These are phyloP conservation scores for Drymonia ruficornis DNA, from an alignment of 2,888 invertebrate species.

Conservation along the genomic window DNA sequence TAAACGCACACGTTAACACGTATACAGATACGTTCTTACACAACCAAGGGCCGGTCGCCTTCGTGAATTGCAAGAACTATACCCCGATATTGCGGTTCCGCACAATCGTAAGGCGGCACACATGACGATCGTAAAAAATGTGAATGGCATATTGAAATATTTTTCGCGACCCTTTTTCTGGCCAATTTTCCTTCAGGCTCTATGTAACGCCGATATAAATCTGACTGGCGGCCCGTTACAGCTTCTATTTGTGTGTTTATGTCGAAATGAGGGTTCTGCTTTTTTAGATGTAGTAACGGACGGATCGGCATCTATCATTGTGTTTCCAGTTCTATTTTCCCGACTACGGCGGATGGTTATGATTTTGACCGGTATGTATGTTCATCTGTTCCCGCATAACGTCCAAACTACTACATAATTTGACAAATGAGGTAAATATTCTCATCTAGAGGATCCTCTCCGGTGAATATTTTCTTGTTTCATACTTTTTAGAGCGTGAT, in stretches of 20 bases:
- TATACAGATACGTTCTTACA: too few relatives aligned
- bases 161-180: constrained; percentile 72
- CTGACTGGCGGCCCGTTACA: constrained; percentile 60
- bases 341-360: too few relatives aligned
- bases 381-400: too few relatives aligned
- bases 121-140: constrained; percentile 80
- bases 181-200: constrained; percentile 70
- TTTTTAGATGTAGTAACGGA: constrained; percentile 21
- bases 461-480: too few relatives aligned
- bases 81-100: constrained; percentile 70
- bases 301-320: background rate
- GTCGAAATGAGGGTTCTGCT: constrained; percentile 30
- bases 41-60: too few relatives aligned
- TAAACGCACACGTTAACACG: too few relatives aligned
- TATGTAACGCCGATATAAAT: constrained; percentile 71
- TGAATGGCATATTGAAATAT: constrained; percentile 82
- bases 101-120: constrained; percentile 71
- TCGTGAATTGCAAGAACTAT: too few relatives aligned
- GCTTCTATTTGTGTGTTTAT: constrained; percentile 55
- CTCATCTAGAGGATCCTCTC: too few relatives aligned
- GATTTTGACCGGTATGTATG: too few relatives aligned
- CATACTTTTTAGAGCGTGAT: too few relatives aligned
- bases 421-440: too few relatives aligned
- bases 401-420: too few relatives aligned
- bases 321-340: background rate